phyloP scores from a whole-genome alignment of 2,888 invertebrate species.

The Thysanoteuthis rhombus region DNA sequence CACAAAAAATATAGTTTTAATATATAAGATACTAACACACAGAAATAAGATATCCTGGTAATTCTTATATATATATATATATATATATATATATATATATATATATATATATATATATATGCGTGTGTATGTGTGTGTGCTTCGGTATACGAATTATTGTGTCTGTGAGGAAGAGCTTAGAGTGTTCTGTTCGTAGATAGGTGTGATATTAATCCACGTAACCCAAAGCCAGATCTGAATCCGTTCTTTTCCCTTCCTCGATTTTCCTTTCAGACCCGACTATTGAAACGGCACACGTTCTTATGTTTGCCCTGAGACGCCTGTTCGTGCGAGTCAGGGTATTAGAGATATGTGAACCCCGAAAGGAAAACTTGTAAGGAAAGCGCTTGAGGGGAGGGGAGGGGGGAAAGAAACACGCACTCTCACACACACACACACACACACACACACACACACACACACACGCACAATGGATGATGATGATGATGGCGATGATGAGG shows the following conservation, averaged over 20 bases:
- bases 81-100: too few relatives aligned
- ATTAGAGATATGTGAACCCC: not conserved
- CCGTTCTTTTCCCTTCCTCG: too few relatives aligned
- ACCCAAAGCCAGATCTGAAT: not conserved
- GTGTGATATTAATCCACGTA: not conserved
- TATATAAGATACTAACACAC: too few relatives aligned
- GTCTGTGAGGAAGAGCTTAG: not conserved
- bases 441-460: too few relatives aligned
- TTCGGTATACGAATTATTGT: not conserved
- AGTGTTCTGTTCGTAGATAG: not conserved
- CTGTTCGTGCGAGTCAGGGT: not conserved
- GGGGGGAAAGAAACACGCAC: too few relatives aligned
- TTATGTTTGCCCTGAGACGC: not conserved
- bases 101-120: too few relatives aligned
- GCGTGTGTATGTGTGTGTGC: not conserved
- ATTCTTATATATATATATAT: too few relatives aligned
- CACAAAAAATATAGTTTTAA: too few relatives aligned
- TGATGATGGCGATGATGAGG: not conserved
- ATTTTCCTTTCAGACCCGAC: not conserved
- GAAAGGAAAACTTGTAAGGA: not conserved
- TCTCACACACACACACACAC: too few relatives aligned
- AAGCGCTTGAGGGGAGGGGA: not conserved
- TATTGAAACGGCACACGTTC: not conserved
- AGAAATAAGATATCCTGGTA: too few relatives aligned
- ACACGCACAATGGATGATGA: too few relatives aligned